Base-by-base conservation (phyloP, 2,113 vertebrate genomes). In the Halcyon malimbica region DNA sequence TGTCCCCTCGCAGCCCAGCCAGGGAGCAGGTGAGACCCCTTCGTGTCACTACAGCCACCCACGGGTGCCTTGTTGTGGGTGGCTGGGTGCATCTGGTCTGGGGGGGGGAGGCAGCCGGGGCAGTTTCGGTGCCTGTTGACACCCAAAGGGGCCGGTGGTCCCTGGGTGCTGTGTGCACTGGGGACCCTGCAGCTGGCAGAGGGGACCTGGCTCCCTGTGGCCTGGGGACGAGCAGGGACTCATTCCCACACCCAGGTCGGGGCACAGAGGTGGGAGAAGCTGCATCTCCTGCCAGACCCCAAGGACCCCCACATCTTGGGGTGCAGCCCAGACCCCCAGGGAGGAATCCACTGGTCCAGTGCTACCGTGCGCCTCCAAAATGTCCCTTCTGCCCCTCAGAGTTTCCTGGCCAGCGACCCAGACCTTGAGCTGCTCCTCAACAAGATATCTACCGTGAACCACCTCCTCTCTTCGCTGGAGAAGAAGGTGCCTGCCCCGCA, bases 401-500 rank as follows among this genome's bases (percentile, higher is more conserved):
- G 75, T 7, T 67, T 92, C 67, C 68, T 77, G 20, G 53, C 31
- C 63, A 95, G 98, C 1, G 97, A 98, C 60, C 97, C 98, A 51
- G 98, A 98, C 67, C 96, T 99, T 37, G 99, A 99, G 76, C 95
- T 92, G 89, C 96, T 99, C 89, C 91, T 99, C 80, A 97, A 63
- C 93, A 99, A 98, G 95, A 98, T 99, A 71, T 98, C 98, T 44
- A 83, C 97, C 2, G 97, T 99, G 86, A 98, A 98, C 95, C 98
- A 98, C 62, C 98, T 99, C 54, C 98, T 99, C 13, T 98, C 98
- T 46, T 98, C 98, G 0, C 76, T 99, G 94, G 99, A 99, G 96
- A 98, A 98, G 94, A 98, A 98, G 98, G 99, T 99, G 92, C 68
- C 69, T 31, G 41, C 5, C 21, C 19, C 5, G 14, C 8, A 8